phyloP scores from a whole-genome alignment of 1,140 invertebrate genomes.

The Tetramorium alpestre region DNA sequence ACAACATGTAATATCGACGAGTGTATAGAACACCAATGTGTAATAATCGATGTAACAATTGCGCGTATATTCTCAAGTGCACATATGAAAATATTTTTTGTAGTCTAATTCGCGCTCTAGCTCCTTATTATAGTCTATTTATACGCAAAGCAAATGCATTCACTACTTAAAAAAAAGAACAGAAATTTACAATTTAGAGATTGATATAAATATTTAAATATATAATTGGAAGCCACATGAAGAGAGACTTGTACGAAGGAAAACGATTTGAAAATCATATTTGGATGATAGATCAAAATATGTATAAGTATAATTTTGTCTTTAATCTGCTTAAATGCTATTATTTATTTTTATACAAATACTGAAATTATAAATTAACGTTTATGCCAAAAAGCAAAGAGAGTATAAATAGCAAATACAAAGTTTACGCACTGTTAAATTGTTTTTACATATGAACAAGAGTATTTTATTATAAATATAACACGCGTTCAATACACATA shows the following conservation, averaged over 20 bases:
- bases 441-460: constrained; percentile 34
- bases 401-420: constrained; percentile 51
- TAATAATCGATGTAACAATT: background rate
- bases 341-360: constrained; percentile 83
- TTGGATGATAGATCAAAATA: constrained; percentile 55
- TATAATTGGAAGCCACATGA: constrained; percentile 49
- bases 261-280: constrained; percentile 55
- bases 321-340: constrained; percentile 71
- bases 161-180: constrained; percentile 46
- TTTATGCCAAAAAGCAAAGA: constrained; percentile 79
- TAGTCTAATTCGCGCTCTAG: constrained; percentile 5
- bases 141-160: constrained; percentile 11
- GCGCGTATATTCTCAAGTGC: background rate
- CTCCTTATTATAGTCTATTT: constrained; percentile 14
- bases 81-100: constrained; percentile 31
- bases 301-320: constrained; percentile 45
- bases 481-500: background rate
- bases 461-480: constrained; percentile 5
- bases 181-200: constrained; percentile 26
- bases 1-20: constrained; percentile 13
- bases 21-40: constrained; percentile 46
- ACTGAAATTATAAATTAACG: constrained; percentile 73
- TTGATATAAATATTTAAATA: constrained; percentile 58
- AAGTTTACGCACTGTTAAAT: constrained; percentile 56
- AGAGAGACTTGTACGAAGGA: constrained; percentile 19